Conservation (phyloP, 2,797 vertebrate species). For the Squalus acanthias region DNA sequence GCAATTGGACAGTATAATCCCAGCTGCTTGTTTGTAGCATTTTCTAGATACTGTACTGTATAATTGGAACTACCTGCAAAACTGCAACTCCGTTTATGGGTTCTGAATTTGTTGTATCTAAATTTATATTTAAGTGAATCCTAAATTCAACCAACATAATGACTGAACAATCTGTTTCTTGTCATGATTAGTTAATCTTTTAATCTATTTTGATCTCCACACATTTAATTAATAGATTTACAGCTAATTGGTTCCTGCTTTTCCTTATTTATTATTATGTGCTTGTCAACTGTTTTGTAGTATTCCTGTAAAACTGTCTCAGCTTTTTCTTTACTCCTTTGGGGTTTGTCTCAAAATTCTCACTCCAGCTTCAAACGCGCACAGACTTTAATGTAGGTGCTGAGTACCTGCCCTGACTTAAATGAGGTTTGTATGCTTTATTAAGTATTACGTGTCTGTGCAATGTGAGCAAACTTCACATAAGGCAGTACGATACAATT, state of each 20-base stretch:
- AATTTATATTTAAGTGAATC: background rate
- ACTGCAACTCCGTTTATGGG: background rate
- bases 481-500: background rate
- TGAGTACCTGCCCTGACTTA: background rate
- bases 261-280: background rate
- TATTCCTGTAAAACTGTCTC: constrained; percentile 7
- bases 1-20: background rate
- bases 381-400: background rate
- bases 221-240: background rate
- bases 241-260: background rate
- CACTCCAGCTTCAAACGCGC: background rate
- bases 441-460: background rate
- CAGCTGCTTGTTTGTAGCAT: background rate
- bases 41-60: background rate
- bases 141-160: background rate
- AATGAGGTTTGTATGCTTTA: background rate
- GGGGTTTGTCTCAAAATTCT: background rate
- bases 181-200: background rate
- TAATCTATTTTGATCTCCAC: background rate
- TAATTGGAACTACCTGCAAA: background rate
- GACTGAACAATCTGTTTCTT: background rate
- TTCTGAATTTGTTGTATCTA: background rate
- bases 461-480: background rate
- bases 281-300: background rate
- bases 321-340: background rate